Conservation (phyloP, 1,140 invertebrate species). For the Belonocnema kinseyi region DNA sequence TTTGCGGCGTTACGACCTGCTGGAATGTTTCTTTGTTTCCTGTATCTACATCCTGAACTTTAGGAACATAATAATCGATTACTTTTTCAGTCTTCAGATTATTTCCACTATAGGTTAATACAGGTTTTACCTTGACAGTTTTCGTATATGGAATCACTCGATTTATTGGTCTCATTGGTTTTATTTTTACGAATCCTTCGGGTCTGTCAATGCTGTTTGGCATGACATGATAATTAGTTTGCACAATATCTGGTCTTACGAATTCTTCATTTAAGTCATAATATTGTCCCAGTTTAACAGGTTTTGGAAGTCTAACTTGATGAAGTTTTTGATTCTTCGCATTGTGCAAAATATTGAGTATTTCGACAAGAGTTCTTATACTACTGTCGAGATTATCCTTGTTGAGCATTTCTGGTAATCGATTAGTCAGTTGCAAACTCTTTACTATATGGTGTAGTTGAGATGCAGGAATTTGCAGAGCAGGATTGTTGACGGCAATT, state of each 20-base stretch:
- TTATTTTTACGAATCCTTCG: constrained; percentile 1
- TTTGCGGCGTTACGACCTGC: constrained; percentile 36
- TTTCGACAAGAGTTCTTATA: constrained; percentile 84
- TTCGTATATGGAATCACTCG: constrained; percentile 24
- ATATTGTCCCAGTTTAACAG: constrained; percentile 11
- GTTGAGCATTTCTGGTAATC: constrained; percentile 83
- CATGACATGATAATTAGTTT: constrained; percentile 63
- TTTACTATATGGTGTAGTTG: constrained; percentile 68
- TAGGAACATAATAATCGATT: constrained; percentile 64
- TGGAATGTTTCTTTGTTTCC: constrained; percentile 44
- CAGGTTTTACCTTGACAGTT: constrained; percentile 45
- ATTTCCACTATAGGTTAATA: neutral
- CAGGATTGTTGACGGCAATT: constrained; percentile 13
- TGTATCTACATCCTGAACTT: constrained; percentile 61
- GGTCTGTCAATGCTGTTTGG: constrained; percentile 55
- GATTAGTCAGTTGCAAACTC: constrained; percentile 83
- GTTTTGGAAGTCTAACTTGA: neutral
- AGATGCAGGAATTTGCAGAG: constrained; percentile 30
- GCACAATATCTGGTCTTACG: constrained; percentile 62
- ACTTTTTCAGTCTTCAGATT: constrained; percentile 56
- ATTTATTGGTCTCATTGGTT: constrained; percentile 7
- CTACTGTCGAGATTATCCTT: constrained; percentile 86
- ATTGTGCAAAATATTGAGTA: constrained; percentile 80
- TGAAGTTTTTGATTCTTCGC: constrained; percentile 51
- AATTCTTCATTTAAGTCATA: constrained; percentile 54